Percentiles rank a stretch among this genome's conserved stretches.
Conservation (phyloP, 2,888 invertebrate species). For the Torymus texanus region DNA sequence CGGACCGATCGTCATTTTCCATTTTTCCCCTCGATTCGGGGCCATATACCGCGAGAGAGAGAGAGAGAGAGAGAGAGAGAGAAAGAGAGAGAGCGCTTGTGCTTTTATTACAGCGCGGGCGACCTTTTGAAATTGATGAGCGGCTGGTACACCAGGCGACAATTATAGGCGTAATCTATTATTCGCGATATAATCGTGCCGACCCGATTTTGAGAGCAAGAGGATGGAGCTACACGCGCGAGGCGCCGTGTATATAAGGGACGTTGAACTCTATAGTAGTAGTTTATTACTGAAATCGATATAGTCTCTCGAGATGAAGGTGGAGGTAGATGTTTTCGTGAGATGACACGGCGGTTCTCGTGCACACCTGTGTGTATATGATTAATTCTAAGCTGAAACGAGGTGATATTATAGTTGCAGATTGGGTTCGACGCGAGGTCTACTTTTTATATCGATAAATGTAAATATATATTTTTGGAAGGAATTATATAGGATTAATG, state of each 20-base stretch:
- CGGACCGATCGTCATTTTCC: conserved; percentile 33
- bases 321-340: background rate
- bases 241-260: background rate
- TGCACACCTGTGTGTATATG: background rate
- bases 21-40: conserved; percentile 19
- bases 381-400: conserved; percentile 9
- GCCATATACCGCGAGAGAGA: background rate
- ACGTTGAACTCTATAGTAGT: background rate
- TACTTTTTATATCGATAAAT: too few relatives aligned
- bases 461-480: too few relatives aligned
- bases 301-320: background rate
- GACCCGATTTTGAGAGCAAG: conserved; percentile 26
- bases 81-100: too few relatives aligned
- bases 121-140: conserved; percentile 20
- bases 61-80: too few relatives aligned
- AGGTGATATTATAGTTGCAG: background rate
- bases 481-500: too few relatives aligned
- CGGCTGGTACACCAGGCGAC: background rate
- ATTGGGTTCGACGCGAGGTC: too few relatives aligned
- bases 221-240: background rate
- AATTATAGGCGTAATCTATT: conserved; percentile 42
- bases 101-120: too few relatives aligned
- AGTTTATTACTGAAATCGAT: conserved; percentile 40
- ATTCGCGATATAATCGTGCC: conserved; percentile 36
- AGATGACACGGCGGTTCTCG: conserved; percentile 17